phyloP scores from a whole-genome alignment of 1,140 invertebrate genomes.

The Drosophila fuyamai region DNA sequence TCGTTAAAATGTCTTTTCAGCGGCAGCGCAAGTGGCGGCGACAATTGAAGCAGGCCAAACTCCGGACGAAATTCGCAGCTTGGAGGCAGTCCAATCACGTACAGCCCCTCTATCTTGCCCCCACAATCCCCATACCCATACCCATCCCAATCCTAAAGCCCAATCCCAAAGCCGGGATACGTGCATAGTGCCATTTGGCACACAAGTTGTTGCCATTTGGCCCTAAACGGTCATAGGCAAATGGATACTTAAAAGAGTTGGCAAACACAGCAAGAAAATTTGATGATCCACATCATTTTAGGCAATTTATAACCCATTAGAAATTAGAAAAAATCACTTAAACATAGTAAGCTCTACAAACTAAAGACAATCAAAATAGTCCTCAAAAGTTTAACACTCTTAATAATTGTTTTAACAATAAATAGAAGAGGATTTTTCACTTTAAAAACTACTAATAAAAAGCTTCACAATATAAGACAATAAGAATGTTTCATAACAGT shows the following conservation, averaged over 20 bases:
- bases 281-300: no score
- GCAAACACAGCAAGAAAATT: constrained; percentile 19
- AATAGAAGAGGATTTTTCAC: no score
- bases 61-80: constrained; percentile 16
- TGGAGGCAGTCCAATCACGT: constrained; percentile 70
- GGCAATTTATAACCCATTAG: no score
- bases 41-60: constrained; percentile 62
- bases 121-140: neutral
- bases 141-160: neutral
- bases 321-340: no score
- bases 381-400: no score
- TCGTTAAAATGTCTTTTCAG: constrained; percentile 66
- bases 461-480: no score
- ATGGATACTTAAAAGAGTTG: constrained; percentile 5
- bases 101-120: neutral
- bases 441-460: no score
- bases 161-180: constrained; percentile 18
- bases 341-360: no score
- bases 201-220: constrained; percentile 58
- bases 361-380: no score
- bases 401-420: no score
- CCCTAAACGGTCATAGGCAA: constrained; percentile 63
- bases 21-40: constrained; percentile 27
- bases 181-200: constrained; percentile 38
- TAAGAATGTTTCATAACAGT: no score